These are phyloP conservation scores for Orthosia cruda DNA, from an alignment of 2,888 invertebrate genomes.

Conservation along the genomic window DNA sequence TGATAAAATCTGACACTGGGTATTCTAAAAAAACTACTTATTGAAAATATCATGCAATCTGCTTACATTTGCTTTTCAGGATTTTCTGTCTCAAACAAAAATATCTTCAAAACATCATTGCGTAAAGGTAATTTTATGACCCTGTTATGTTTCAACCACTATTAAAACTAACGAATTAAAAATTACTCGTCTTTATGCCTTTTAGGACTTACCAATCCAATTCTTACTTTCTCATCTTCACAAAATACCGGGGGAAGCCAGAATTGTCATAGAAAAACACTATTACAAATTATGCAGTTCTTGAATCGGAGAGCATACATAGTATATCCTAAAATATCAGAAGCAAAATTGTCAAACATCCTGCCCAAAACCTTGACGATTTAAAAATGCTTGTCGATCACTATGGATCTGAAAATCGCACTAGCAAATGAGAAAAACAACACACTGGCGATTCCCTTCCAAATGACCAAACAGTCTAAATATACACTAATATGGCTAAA, in stretches of 20 bases:
- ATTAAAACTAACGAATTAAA: slow-evolving; percentile 11
- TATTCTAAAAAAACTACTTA: not conserved
- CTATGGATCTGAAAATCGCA: not conserved
- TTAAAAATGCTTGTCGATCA: not conserved
- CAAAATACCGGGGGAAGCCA: not conserved
- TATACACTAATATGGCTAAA: slow-evolving; percentile 60
- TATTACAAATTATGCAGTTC: no score
- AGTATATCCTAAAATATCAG: not conserved
- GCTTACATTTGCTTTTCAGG: not conserved
- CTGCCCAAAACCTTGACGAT: no score
- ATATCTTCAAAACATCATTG: not conserved
- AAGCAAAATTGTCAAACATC: not conserved
- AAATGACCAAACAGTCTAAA: slow-evolving; percentile 8
- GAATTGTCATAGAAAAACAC: not conserved
- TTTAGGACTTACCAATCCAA: not conserved
- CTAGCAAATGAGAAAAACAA: not conserved
- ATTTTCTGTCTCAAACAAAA: not conserved
- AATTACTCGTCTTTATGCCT: not conserved
- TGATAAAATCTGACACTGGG: not conserved
- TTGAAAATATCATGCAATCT: not conserved
- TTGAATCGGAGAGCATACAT: not conserved
- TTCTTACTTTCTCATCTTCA: not conserved
- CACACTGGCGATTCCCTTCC: not conserved
- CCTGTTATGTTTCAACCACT: slow-evolving; percentile 11
- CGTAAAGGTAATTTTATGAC: not conserved